Evolutionary conservation across 2,888 invertebrate species (phyloP).

Genomic region (Raillietiella orientalis): DNA sequence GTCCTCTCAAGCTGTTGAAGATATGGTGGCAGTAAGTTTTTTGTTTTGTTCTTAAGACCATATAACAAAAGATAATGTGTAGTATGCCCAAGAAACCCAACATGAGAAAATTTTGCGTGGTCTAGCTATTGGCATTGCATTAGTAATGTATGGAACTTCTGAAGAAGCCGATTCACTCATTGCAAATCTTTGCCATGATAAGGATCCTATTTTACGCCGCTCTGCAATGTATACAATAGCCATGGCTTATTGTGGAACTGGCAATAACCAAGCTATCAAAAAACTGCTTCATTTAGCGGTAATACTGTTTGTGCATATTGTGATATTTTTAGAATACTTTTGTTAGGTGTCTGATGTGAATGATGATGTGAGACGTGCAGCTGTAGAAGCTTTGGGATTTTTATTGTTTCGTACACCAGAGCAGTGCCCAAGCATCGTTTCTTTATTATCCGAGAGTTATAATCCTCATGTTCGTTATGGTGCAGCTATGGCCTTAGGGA

Average conservation of each 20-base stretch:
- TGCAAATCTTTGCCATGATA: constrained; percentile 56
- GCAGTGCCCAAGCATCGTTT: constrained; percentile 88
- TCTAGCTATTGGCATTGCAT: constrained; percentile 75
- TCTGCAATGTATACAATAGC: constrained; percentile 95
- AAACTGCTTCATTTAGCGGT: constrained; percentile 83
- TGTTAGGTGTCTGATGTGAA: constrained; percentile 64
- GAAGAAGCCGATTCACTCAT: constrained; percentile 89
- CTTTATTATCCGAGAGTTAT: constrained; percentile 85
- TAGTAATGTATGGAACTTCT: constrained; percentile 83
- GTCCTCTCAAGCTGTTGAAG: constrained; percentile 53
- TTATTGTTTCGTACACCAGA: constrained; percentile 83
- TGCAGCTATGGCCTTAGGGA: constrained; percentile 94
- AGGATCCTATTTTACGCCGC: constrained; percentile 30
- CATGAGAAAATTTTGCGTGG: constrained; percentile 96
- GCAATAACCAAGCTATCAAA: constrained; percentile 83
- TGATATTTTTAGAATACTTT: background rate
- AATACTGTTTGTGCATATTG: constrained; percentile 1
- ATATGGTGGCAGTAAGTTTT: constrained; percentile 56
- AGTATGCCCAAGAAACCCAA: constrained; percentile 77
- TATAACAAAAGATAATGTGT: no score
- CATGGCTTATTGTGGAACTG: constrained; percentile 93
- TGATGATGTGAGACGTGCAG: constrained; percentile 90
- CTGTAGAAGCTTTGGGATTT: constrained; percentile 94
- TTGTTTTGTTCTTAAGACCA: constrained; percentile 1
- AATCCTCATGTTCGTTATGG: constrained; percentile 98